Conservation (phyloP, 2,113 vertebrate species). For the Calonectris borealis region DNA sequence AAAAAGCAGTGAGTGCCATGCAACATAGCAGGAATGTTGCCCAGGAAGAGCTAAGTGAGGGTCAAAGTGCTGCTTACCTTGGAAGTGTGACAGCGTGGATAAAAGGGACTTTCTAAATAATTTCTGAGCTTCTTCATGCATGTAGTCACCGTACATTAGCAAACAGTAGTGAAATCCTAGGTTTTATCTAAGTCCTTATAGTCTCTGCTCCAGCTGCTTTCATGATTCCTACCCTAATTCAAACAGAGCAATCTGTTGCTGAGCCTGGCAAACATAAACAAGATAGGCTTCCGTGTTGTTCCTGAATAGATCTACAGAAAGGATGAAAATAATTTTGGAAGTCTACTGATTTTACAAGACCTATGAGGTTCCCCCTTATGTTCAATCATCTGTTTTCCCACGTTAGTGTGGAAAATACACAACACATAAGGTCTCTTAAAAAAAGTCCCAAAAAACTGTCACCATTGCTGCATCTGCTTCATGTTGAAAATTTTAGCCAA, state of each 20-base stretch:
- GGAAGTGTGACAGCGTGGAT: background rate
- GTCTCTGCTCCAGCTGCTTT: background rate
- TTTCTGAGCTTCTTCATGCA: background rate
- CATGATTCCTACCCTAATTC: background rate
- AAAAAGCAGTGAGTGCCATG: rapidly evolving
- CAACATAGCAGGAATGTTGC: rapidly evolving
- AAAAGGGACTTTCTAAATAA: background rate
- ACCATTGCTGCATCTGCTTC: background rate
- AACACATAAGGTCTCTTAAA: too few relatives aligned
- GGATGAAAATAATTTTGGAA: background rate
- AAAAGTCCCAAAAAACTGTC: background rate
- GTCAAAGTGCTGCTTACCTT: conserved; percentile 7
- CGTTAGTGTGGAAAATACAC: background rate
- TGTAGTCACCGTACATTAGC: rapidly evolving
- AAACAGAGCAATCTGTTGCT: background rate
- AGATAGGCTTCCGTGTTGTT: background rate
- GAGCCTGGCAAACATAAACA: background rate
- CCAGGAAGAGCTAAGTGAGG: background rate
- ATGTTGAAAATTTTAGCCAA: background rate
- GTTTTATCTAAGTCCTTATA: background rate
- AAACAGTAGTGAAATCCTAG: background rate
- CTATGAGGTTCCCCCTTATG: background rate
- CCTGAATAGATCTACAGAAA: background rate
- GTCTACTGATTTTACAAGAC: background rate
- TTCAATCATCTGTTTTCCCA: background rate